Percentiles rank a stretch among this genome's conserved stretches.
These are phyloP conservation scores for Andrena hattorfiana DNA, from an alignment of 2,888 invertebrate genomes.

Conservation along the genomic window DNA sequence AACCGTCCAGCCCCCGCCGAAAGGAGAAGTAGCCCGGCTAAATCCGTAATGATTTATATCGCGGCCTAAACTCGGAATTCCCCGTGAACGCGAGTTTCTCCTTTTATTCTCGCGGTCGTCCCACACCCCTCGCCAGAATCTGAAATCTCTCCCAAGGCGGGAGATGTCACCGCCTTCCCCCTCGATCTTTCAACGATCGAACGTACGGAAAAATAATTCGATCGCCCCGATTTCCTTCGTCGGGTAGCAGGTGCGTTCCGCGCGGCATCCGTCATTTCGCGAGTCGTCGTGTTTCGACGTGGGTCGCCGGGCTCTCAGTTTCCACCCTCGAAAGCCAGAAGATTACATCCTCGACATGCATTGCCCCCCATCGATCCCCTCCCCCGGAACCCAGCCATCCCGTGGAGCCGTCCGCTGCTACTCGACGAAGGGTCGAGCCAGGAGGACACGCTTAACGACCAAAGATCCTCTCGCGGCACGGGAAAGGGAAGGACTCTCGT, in stretches of 20 bases:
- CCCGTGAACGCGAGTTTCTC: constrained; percentile 19
- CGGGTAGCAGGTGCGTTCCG: constrained; percentile 61
- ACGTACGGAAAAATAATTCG: constrained; percentile 57
- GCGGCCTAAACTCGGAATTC: constrained; percentile 6
- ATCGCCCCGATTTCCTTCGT: constrained; percentile 49
- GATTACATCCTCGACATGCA: constrained; percentile 64
- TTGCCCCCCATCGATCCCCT: constrained; percentile 15
- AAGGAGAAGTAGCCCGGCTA: constrained; percentile 2
- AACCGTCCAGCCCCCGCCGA: background rate
- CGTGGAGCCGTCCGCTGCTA: background rate
- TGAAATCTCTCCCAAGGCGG: constrained; percentile 8
- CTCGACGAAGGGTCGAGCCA: constrained; percentile 35
- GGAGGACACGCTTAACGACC: constrained; percentile 53
- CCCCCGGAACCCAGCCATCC: too few relatives aligned
- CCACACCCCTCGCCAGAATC: constrained; percentile 21
- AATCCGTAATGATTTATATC: constrained; percentile 44
- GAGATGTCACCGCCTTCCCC: constrained; percentile 1
- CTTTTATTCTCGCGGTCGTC: constrained; percentile 7
- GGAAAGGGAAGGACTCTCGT: constrained; percentile 38
- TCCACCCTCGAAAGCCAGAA: constrained; percentile 56
- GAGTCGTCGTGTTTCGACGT: constrained; percentile 56
- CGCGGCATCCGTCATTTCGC: constrained; percentile 64
- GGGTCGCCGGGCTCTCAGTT: constrained; percentile 46
- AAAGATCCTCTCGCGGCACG: constrained; percentile 30
- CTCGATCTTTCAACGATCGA: constrained; percentile 50